Conservation (phyloP, 35 echinoderm and acorn worm genomes). For the Nesometra sesokonis region DNA sequence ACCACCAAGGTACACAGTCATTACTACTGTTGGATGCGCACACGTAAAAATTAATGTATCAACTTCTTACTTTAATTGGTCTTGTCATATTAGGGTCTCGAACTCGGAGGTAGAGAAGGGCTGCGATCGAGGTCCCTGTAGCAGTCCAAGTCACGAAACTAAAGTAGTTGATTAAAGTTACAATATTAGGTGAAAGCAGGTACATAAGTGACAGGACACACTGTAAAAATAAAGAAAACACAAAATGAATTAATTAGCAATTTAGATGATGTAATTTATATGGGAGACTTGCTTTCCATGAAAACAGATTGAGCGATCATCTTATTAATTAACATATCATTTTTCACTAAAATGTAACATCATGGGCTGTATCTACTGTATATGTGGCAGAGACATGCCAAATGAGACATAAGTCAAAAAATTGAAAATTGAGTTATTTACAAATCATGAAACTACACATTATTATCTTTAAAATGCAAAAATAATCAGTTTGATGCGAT, state of each 20-base stretch:
- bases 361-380: too few species aligned
- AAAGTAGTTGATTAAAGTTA: conserved; percentile 95
- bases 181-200: conserved; percentile 64
- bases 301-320: neutral
- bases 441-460: too few species aligned
- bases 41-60: too few species aligned
- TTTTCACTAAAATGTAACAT: neutral
- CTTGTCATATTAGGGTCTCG: conserved; percentile 51
- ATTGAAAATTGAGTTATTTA: too few species aligned
- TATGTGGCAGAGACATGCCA: too few species aligned
- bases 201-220: conserved; percentile 77
- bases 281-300: neutral
- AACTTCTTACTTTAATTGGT: conserved; percentile 74
- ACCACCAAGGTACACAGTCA: too few species aligned
- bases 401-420: too few species aligned
- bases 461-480: too few species aligned
- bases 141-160: conserved; percentile 92
- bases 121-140: conserved; percentile 68
- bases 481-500: too few species aligned
- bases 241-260: too few species aligned
- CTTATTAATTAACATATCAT: neutral
- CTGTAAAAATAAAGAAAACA: conserved; percentile 21
- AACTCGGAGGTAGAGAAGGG: conserved; percentile 50
- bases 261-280: too few species aligned
- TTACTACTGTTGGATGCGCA: too few species aligned